Base-by-base conservation (phyloP, 2,797 vertebrate species). In the Pipistrellus kuhlii region DNA sequence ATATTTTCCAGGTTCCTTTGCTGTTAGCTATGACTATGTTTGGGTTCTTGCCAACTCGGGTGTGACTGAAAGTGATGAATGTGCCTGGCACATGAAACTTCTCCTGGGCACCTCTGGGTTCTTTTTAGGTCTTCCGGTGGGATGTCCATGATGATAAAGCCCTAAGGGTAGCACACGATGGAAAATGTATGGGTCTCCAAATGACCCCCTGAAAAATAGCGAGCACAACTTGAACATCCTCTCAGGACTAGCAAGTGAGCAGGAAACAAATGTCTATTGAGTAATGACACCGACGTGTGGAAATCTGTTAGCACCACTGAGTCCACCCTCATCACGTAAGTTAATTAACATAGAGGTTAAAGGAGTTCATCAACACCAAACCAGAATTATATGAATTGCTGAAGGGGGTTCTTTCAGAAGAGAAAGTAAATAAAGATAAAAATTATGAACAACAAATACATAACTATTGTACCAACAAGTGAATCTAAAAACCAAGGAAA, bases 201-300 rank as follows among this genome's bases (percentile, higher is more conserved):
- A 59, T 68, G 35, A 38, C 8, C 38, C 12, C 44, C 32, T 32
- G 13, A 75, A 64, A 46, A 71, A 48, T 1, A 95, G 23, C 25
- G 30, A 83, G 62, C 5, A 30, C 27, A 55, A 64, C 20, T 10
- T 86, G 46, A 66, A n/a, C 1, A 87, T 2, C 11, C 35, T 81
- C 11, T 17, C 25, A 8, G 68, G 41, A 78, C 27, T 72, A 25
- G 11, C 17, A 73, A 53, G 20, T 53, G 25, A 91, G 44, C 75
- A 95, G 69, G 44, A 89, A 92, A 86, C 59, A 5, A 17, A 62
- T 66, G 51, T 86, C n/a, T 80, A 11, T n/a, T 71, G 44, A 23
- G 21, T 46, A 73, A 77, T 32, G 2, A 53, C 11, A 77, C 27
- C 69, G 53, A 83, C 76, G 41, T 46, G 27, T 69, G 51, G 30